phyloP scores from a whole-genome alignment of 2,888 invertebrate genomes.

The Parascotia fuliginaria region DNA sequence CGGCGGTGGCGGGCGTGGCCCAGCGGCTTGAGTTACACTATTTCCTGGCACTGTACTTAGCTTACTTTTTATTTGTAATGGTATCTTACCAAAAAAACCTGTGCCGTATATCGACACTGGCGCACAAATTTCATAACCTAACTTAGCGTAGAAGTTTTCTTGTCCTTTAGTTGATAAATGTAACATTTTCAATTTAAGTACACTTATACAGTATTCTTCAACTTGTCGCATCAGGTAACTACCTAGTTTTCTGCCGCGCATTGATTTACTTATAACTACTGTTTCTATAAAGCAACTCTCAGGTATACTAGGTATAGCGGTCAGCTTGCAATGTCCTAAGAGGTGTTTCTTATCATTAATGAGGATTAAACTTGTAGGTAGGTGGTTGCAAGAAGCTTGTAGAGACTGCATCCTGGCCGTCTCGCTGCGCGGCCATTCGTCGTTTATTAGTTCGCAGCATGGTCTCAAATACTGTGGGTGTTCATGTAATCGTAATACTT shows the following conservation, averaged over 20 bases:
- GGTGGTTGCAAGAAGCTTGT: conserved; percentile 89
- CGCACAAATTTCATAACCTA: conserved; percentile 89
- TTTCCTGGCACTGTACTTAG: conserved; percentile 50
- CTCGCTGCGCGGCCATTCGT: conserved; percentile 95
- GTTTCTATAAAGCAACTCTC: conserved; percentile 93
- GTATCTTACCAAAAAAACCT: conserved; percentile 47
- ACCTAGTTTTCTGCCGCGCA: conserved; percentile 91
- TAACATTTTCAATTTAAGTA: conserved; percentile 87
- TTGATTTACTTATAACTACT: conserved; percentile 90
- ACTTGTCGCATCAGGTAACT: conserved; percentile 90
- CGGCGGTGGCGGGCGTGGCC: conserved; percentile 46
- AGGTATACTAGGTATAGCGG: conserved; percentile 88
- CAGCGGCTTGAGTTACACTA: conserved; percentile 25
- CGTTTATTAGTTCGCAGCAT: conserved; percentile 92
- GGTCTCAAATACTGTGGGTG: conserved; percentile 89
- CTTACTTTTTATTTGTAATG: conserved; percentile 39
- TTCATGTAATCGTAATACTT: conserved; percentile 90
- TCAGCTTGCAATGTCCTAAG: conserved; percentile 93
- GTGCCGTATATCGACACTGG: conserved; percentile 90
- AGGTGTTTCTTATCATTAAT: conserved; percentile 84
- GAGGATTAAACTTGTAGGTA: conserved; percentile 90
- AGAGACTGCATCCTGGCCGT: conserved; percentile 91
- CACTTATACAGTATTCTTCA: conserved; percentile 89
- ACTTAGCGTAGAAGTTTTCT: conserved; percentile 90
- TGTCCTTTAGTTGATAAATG: conserved; percentile 91